Evolutionary conservation across 2,888 invertebrate genomes (phyloP).

Genomic region (Caenorhabditis sp.): DNA sequence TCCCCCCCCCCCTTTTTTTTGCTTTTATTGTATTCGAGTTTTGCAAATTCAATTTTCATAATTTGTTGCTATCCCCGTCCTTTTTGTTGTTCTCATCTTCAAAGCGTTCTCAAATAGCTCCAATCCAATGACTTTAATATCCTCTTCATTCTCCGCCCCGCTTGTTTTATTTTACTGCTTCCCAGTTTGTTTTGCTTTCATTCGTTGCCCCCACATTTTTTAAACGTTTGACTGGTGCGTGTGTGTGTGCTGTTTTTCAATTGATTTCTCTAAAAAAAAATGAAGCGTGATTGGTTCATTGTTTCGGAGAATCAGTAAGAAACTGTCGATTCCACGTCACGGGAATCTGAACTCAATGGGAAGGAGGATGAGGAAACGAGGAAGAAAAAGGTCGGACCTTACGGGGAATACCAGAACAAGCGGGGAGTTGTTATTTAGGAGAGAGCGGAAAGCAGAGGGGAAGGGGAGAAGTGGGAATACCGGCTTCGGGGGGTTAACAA

Average conservation of each 20-base stretch:
- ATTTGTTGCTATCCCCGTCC: constrained; percentile 1
- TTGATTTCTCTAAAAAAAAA: background rate
- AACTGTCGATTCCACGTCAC: too few species aligned
- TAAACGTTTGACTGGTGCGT: constrained; percentile 14
- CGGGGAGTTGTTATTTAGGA: too few species aligned
- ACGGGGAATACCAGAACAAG: constrained; percentile 15
- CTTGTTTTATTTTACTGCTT: constrained; percentile 45
- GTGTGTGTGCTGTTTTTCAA: background rate
- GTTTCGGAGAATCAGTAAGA: too few species aligned
- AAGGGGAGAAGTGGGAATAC: constrained; percentile 12
- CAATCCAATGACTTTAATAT: constrained; percentile 39
- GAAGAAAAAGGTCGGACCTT: constrained; percentile 19
- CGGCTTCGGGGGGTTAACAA: constrained; percentile 23
- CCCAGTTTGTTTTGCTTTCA: constrained; percentile 34
- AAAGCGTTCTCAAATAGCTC: constrained; percentile 45
- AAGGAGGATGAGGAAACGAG: background rate
- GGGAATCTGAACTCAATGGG: background rate
- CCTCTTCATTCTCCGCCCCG: constrained; percentile 7
- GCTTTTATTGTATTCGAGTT: constrained; percentile 27
- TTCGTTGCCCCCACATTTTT: background rate
- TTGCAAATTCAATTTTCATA: constrained; percentile 18
- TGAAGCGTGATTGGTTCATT: background rate
- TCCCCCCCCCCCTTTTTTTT: background rate
- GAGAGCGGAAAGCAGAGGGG: too few species aligned
- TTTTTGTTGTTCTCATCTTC: constrained; percentile 17